Percentiles rank a stretch among this genome's conserved stretches.
phyloP scores from a whole-genome alignment of 2,888 invertebrate species.

The Melanotus villosus region DNA sequence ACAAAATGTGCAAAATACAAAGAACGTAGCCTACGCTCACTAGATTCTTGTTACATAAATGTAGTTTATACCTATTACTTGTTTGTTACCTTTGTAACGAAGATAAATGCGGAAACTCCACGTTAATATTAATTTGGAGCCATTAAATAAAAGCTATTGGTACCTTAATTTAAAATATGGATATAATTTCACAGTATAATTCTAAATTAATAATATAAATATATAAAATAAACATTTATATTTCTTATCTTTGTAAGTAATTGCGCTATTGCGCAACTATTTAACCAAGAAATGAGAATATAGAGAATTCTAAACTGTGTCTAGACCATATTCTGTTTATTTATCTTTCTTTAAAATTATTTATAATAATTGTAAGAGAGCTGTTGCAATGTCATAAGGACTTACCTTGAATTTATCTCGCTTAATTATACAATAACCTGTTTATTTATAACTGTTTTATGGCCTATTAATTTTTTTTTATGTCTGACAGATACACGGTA shows the following conservation, averaged over 20 bases:
- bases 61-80: background rate
- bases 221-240: background rate
- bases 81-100: background rate
- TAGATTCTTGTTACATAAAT: background rate
- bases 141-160: background rate
- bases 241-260: background rate
- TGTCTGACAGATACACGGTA: constrained; percentile 28
- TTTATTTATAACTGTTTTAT: constrained; percentile 39
- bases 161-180: background rate
- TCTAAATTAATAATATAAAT: too few relatives aligned
- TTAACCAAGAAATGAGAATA: background rate
- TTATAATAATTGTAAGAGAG: constrained; percentile 7
- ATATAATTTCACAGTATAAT: background rate
- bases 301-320: constrained; percentile 3
- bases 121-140: background rate
- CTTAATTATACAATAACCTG: constrained; percentile 33
- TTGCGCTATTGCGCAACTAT: background rate
- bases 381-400: constrained; percentile 17
- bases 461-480: constrained; percentile 36
- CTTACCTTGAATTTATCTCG: constrained; percentile 36
- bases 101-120: background rate
- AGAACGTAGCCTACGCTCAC: background rate
- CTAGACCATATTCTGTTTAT: constrained; percentile 16
- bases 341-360: constrained; percentile 1
- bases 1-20: background rate